Base-by-base conservation (phyloP, 1,140 invertebrate species). In the Drosophila tristis region DNA sequence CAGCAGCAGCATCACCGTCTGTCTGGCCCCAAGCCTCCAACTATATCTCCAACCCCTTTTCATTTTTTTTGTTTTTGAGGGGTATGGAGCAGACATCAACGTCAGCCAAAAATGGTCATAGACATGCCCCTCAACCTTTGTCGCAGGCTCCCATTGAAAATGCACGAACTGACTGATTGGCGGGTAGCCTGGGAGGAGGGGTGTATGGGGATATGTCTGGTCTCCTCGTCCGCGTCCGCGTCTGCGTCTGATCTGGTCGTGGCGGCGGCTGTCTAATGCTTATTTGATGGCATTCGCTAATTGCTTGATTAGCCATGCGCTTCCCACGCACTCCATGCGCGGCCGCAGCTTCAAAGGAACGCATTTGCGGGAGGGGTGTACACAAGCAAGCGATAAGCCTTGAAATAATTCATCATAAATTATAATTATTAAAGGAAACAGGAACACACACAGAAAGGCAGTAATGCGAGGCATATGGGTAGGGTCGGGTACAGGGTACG, bases 211-310 rank as follows among this genome's bases (percentile, higher is more conserved):
- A 35, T 35, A 55, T 61, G 39, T 51, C 8, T 11, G 25, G 26
- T 39, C 15, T 20, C 43, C 29, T 31, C 8, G 26, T 31, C 8
- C 29, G 2, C 29, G 29, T 31, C 29, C 2, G 2, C 42, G 23
- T 26, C 29, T 7, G 20, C 39, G 29, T 13, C 26, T 20, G 20
- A 0, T 20, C 20, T 20, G 20, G 31, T 29, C 68, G 62, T 59
- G 49, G 56, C 42, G 15, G 23, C 29, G 72, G 35, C 76, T 64
- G 68, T 58, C 78, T 87, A 87, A 86, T 87, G 82, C 84, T 76
- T 84, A 82, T 87, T 87, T 87, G 84, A 87, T 87, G 82, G 78
- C 79, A 81, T 74, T 79, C 84, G 78, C 82, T 89, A 86, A 87
- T 87, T 87, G 82, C 82, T 89, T 89, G 78, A 87, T 87, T 87